phyloP scores from a whole-genome alignment of 2,797 vertebrate species.

The Pseudotriccus pelzelni region DNA sequence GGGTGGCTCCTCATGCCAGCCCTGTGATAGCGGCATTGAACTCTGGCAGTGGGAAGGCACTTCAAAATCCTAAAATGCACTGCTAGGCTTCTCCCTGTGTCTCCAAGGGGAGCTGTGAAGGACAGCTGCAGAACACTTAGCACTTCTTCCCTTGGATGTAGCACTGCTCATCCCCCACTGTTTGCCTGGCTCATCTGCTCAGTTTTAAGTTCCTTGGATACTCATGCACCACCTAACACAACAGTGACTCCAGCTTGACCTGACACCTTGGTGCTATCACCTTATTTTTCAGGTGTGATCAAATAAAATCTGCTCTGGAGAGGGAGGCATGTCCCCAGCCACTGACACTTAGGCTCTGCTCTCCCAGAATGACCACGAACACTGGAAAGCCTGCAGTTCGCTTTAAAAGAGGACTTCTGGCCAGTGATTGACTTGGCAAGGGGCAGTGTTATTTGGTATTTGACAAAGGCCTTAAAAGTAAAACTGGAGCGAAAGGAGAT shows the following conservation, averaged over 20 bases:
- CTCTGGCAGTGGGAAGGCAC: background rate
- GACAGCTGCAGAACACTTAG: background rate
- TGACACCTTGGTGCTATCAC: rapidly evolving
- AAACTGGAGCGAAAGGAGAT: background rate
- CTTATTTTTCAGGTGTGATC: background rate
- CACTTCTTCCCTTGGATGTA: background rate
- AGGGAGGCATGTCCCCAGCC: background rate
- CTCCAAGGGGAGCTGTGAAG: background rate
- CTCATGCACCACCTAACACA: background rate
- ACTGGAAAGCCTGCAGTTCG: background rate
- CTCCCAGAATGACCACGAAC: background rate
- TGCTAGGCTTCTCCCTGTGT: background rate
- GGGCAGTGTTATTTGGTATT: background rate
- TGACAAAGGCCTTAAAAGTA: background rate
- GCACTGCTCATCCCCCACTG: background rate
- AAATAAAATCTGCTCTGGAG: background rate
- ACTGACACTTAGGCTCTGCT: background rate
- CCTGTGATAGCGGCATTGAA: rapidly evolving
- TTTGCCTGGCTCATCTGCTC: background rate
- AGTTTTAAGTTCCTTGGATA: background rate
- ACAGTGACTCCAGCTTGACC: background rate
- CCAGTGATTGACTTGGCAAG: background rate
- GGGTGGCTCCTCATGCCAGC: background rate
- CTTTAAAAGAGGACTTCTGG: background rate
- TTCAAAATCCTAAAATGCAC: background rate